phyloP scores from a whole-genome alignment of 64 coral and sea anemone species.

The Stylophora pistillata region DNA sequence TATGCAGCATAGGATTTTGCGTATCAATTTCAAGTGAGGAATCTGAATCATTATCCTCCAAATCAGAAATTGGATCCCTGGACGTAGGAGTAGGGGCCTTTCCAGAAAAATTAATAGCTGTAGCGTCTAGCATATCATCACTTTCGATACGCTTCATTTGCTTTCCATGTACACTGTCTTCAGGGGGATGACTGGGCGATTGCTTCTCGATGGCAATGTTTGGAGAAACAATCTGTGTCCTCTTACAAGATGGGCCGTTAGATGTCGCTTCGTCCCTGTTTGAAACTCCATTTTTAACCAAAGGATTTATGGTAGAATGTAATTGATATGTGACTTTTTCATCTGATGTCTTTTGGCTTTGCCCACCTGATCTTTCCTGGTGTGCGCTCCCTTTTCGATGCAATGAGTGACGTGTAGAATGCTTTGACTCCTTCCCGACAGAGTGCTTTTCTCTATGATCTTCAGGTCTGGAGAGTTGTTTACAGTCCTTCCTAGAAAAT shows the following conservation, averaged over 20 bases:
- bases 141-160: not conserved
- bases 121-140: not conserved
- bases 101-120: not conserved
- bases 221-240: not conserved
- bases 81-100: not conserved
- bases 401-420: too few species aligned
- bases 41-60: not conserved
- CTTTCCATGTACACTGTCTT: not conserved
- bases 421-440: too few species aligned
- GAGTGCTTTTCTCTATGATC: not conserved
- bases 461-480: not conserved
- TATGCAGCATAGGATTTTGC: not conserved
- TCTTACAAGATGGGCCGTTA: not conserved
- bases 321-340: too few species aligned
- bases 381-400: too few species aligned
- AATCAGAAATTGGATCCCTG: not conserved
- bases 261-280: too few species aligned
- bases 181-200: not conserved
- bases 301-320: too few species aligned
- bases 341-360: too few species aligned
- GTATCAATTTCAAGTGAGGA: not conserved
- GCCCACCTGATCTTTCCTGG: too few species aligned
- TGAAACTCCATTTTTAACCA: too few species aligned
- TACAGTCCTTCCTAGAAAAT: not conserved
- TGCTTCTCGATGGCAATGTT: not conserved